Base-by-base conservation (phyloP, 1,140 invertebrate genomes). In the Hesperophylax magnus region DNA sequence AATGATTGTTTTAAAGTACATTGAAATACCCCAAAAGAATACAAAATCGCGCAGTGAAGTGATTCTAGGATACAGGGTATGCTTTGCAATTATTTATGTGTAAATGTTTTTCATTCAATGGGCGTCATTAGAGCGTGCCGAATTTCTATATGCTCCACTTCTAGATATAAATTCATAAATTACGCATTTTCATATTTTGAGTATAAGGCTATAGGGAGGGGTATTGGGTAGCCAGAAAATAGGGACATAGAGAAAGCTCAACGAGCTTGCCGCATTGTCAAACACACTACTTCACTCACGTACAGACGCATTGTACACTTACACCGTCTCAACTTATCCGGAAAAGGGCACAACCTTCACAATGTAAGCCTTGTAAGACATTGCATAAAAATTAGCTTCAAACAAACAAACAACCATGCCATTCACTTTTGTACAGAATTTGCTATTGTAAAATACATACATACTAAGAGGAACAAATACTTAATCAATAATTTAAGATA, bases 51-150 rank as follows among this genome's bases (percentile, higher is more conserved):
- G 90, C 91, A 90, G 90, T 90, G 89, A 92, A 91, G 92, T 92
- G 92, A 92, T 92, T 92, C 90, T 92, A 92, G 92, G 92, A 92
- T 92, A 93, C 92, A 93, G 92, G 92, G 92, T 93, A 93, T 92
- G 92, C 92, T 92, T 93, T 92, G 91, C 91, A 92, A 92, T 92
- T 92, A 92, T 92, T 92, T 92, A 91, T 91, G 91, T 91, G 91
- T 91, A 89, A 92, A 91, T 92, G 88, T 91, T 91, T 90, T 90
- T 92, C 91, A 91, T 86, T 87, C 87, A 89, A 88, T 86, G 87
- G 88, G 89, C 86, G 82, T 81, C 83, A 18, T 80, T 76, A 74
- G 83, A 74, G 83, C 81, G 78, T 81, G 67, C 81, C 79, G 65
- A 56, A 63, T 82, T 77, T 81, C 75, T 84, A 82, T 82, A 81